Evolutionary conservation across 2,113 vertebrate species (phyloP).

Genomic region (Cyanoramphus novaezelandiae): DNA sequence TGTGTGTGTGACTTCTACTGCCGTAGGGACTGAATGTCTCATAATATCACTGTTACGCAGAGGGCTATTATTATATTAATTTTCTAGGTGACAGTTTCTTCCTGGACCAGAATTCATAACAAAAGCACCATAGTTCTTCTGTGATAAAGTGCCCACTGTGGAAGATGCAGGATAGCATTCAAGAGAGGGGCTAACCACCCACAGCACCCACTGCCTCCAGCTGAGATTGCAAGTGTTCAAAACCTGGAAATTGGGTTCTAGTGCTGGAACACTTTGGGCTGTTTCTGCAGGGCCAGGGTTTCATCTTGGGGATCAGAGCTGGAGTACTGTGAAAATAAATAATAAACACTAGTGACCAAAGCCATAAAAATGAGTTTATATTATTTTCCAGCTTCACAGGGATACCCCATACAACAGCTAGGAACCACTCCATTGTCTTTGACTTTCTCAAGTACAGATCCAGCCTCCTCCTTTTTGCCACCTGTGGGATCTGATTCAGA

Average conservation of each 20-base stretch:
- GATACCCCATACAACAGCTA: neutral
- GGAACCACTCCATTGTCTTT: neutral
- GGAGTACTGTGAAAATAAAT: neutral
- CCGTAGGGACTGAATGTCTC: neutral
- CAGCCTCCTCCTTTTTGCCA: neutral
- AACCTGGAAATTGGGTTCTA: neutral
- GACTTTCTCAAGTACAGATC: neutral
- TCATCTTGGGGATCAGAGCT: neutral
- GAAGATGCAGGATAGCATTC: accelerated
- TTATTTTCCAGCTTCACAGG: neutral
- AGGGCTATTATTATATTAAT: neutral
- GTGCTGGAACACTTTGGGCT: neutral
- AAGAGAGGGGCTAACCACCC: neutral
- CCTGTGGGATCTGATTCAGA: neutral
- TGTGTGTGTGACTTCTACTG: neutral
- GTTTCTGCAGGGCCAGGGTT: neutral
- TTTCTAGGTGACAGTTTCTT: neutral
- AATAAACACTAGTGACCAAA: neutral
- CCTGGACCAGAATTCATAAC: neutral
- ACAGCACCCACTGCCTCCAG: neutral
- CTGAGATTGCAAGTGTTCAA: neutral
- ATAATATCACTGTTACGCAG: neutral
- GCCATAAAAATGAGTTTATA: neutral
- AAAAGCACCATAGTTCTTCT: neutral
- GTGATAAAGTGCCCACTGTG: neutral